A percentile compares a stretch with the other conserved stretches of the same genome.
phyloP scores from a whole-genome alignment of 2,113 vertebrate species.

The Calyptomena viridis region DNA sequence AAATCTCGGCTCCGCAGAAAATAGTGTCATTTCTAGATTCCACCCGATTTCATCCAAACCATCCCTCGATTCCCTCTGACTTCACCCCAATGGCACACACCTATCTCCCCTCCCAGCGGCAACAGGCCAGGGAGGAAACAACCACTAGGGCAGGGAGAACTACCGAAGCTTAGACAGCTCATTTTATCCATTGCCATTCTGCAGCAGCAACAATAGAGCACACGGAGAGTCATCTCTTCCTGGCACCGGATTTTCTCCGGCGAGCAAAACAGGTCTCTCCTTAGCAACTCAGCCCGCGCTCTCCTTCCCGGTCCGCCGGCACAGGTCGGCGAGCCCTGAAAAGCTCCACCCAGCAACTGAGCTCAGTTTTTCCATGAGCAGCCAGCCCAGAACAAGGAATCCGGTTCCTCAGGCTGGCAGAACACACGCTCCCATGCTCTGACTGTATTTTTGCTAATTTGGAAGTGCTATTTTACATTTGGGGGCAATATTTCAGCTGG shows the following conservation, averaged over 20 bases:
- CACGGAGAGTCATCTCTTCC: not conserved
- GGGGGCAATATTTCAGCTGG: not conserved
- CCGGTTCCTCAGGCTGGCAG: not conserved
- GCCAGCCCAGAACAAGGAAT: not conserved
- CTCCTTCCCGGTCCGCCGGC: not conserved
- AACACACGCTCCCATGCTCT: not conserved
- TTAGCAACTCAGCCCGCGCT: not conserved
- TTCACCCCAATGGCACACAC: fast-evolving
- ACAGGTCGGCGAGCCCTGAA: not conserved
- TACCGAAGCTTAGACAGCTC: fast-evolving
- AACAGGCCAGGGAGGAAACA: not conserved
- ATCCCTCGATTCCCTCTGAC: not conserved
- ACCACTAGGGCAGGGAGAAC: not conserved
- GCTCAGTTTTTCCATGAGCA: not conserved
- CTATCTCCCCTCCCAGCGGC: not conserved
- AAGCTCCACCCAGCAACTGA: not conserved
- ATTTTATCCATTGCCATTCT: not conserved
- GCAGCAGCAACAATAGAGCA: not conserved
- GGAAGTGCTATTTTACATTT: not conserved
- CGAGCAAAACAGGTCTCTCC: conserved; percentile 1
- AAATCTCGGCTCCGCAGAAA: fast-evolving
- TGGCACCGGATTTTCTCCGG: not conserved
- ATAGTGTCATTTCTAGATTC: too few species aligned
- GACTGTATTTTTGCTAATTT: not conserved
- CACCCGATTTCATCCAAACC: not conserved